phyloP scores from a whole-genome alignment of 1,140 invertebrate species.

The Drosophila sulfurigaster region DNA sequence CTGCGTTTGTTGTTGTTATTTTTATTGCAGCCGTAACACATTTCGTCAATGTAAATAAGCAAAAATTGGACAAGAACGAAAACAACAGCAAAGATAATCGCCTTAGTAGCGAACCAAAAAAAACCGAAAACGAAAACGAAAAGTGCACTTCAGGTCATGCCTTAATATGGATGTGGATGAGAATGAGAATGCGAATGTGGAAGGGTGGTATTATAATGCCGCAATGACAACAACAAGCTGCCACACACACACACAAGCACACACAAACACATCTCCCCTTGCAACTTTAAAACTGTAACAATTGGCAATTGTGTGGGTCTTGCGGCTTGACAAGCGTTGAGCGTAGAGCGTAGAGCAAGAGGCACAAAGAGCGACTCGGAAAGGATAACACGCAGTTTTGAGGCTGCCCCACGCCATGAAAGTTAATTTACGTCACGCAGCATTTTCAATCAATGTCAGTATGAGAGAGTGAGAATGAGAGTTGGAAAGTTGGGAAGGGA shows the following conservation, averaged over 20 bases:
- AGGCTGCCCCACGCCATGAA: slow-evolving; percentile 70
- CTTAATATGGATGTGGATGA: slow-evolving; percentile 24
- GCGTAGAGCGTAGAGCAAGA: background rate
- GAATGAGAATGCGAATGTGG: slow-evolving; percentile 9
- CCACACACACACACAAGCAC: slow-evolving; percentile 45
- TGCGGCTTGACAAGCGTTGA: slow-evolving; percentile 68
- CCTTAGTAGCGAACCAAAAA: slow-evolving; percentile 57
- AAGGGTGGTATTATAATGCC: slow-evolving; percentile 58
- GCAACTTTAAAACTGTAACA: slow-evolving; percentile 78
- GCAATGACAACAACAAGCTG: slow-evolving; percentile 81
- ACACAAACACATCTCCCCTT: slow-evolving; percentile 16
- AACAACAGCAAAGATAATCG: slow-evolving; percentile 70
- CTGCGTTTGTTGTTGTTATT: slow-evolving; percentile 48
- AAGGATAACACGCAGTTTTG: slow-evolving; percentile 81
- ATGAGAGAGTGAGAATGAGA: slow-evolving; percentile 3
- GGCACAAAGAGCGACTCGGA: slow-evolving; percentile 39
- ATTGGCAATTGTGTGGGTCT: slow-evolving; percentile 83
- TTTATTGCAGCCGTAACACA: slow-evolving; percentile 59
- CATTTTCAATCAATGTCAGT: slow-evolving; percentile 82
- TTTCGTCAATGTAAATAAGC: slow-evolving; percentile 80
- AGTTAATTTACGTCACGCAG: slow-evolving; percentile 83
- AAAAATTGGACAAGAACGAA: slow-evolving; percentile 62
- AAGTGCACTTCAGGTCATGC: slow-evolving; percentile 73
- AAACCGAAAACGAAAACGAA: slow-evolving; percentile 34
- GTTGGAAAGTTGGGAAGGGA: no score